Evolutionary conservation across 2,113 vertebrate species (phyloP).

Genomic region (Panthera leo): DNA sequence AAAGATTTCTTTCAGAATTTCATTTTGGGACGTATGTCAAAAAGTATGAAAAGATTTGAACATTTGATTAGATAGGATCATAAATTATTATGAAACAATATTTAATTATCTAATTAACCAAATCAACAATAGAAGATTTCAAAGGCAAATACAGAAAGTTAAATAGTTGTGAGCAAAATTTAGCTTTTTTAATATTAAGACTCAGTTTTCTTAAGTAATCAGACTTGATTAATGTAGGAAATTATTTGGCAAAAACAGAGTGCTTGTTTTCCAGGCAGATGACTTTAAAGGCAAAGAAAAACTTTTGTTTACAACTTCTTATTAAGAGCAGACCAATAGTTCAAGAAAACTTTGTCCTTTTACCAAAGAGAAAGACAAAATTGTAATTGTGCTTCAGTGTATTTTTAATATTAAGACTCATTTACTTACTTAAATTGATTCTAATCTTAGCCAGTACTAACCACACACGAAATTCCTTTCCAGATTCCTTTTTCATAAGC

Average conservation of each 20-base stretch:
- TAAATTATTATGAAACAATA: neutral
- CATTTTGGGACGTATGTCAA: neutral
- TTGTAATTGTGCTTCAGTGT: neutral
- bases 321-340: neutral
- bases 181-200: neutral
- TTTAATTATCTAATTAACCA: neutral
- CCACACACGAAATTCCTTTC: neutral
- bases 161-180: neutral
- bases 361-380: neutral
- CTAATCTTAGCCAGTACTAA: neutral
- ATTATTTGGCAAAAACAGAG: neutral
- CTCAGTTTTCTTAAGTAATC: neutral
- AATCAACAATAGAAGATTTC: neutral
- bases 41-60: no score
- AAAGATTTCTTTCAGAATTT: neutral
- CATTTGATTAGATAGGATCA: neutral
- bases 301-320: neutral
- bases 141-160: neutral
- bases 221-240: neutral
- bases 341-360: neutral
- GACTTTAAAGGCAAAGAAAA: neutral
- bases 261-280: neutral
- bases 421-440: neutral
- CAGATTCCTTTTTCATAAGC: neutral
- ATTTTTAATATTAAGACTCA: neutral